These are phyloP conservation scores for Nanorana parkeri DNA, from an alignment of 2,113 vertebrate species.

Conservation along the genomic window DNA sequence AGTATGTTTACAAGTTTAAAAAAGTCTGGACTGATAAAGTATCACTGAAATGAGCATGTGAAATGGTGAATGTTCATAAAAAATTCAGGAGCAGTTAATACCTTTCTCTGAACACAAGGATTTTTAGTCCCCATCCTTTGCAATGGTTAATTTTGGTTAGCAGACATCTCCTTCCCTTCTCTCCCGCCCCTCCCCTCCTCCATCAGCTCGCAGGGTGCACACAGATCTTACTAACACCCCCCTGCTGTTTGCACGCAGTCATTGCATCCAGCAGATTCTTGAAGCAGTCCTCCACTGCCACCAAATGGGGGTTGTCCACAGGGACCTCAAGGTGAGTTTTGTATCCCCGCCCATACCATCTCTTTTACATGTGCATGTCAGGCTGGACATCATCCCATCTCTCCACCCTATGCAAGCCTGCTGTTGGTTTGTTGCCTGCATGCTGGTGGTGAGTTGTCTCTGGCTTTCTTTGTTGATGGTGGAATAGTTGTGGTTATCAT, in stretches of 20 bases:
- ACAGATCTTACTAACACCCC: slow-evolving; percentile 61
- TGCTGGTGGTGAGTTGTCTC: slow-evolving; percentile 40
- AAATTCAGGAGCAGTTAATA: background rate
- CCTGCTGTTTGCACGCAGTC: slow-evolving; percentile 86
- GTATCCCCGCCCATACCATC: slow-evolving; percentile 47
- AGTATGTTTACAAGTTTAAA: background rate
- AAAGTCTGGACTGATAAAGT: background rate
- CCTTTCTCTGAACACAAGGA: background rate
- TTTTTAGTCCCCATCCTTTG: slow-evolving; percentile 19
- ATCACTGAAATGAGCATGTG: no score
- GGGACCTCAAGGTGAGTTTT: slow-evolving; percentile 95
- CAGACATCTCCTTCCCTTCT: slow-evolving; percentile 29
- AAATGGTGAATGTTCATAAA: background rate
- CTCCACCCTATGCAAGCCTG: slow-evolving; percentile 11
- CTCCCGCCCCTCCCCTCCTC: slow-evolving; percentile 52
- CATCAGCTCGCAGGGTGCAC: slow-evolving; percentile 66
- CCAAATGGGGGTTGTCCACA: slow-evolving; percentile 97
- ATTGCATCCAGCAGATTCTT: slow-evolving; percentile 98
- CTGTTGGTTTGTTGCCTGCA: slow-evolving; percentile 37
- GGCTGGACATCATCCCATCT: slow-evolving; percentile 23
- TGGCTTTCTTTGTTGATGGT: slow-evolving; percentile 40
- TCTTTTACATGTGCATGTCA: slow-evolving; percentile 58
- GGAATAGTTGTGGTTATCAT: slow-evolving; percentile 29
- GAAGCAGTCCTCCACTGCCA: slow-evolving; percentile 95
- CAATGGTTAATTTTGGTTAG: slow-evolving; percentile 51